These are phyloP conservation scores for Drosophila nigrodunni DNA, from an alignment of 1,140 invertebrate genomes.

Conservation along the genomic window DNA sequence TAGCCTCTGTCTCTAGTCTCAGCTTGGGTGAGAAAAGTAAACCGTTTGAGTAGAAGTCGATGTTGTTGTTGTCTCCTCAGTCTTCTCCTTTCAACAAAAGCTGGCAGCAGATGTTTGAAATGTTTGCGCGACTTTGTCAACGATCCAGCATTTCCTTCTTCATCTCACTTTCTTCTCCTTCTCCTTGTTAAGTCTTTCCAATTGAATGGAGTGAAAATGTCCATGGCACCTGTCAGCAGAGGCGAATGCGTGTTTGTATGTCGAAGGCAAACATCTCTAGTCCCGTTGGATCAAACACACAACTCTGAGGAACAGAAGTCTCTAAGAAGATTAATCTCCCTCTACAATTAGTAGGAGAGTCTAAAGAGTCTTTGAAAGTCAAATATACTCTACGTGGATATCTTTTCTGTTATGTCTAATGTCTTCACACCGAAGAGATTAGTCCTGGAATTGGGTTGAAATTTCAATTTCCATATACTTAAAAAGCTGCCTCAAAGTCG, in stretches of 20 bases:
- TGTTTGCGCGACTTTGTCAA: constrained; percentile 73
- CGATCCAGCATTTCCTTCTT: constrained; percentile 30
- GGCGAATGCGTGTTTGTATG: constrained; percentile 40
- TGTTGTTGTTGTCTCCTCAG: constrained; percentile 25
- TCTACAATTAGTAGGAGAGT: constrained; percentile 34
- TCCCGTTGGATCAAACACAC: constrained; percentile 47
- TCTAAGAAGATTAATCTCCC: constrained; percentile 52
- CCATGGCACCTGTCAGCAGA: constrained; percentile 66
- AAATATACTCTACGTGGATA: not conserved
- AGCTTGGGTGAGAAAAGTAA: constrained; percentile 71
- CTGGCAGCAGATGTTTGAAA: constrained; percentile 70
- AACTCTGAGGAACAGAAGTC: constrained; percentile 14
- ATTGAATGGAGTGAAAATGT: constrained; percentile 67
- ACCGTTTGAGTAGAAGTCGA: constrained; percentile 39
- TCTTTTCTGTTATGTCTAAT: not conserved
- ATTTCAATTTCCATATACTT: not conserved
- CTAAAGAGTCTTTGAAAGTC: not conserved
- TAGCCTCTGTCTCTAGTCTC: not conserved
- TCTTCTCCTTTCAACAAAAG: constrained; percentile 51
- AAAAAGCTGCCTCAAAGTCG: constrained; percentile 5
- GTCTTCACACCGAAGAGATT: not conserved
- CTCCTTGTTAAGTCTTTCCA: constrained; percentile 18
- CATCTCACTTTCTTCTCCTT: constrained; percentile 7
- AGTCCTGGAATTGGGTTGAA: constrained; percentile 62
- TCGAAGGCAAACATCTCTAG: constrained; percentile 31